Base-by-base conservation (phyloP, 2,888 invertebrate genomes). In the Cheilosia impressa region DNA sequence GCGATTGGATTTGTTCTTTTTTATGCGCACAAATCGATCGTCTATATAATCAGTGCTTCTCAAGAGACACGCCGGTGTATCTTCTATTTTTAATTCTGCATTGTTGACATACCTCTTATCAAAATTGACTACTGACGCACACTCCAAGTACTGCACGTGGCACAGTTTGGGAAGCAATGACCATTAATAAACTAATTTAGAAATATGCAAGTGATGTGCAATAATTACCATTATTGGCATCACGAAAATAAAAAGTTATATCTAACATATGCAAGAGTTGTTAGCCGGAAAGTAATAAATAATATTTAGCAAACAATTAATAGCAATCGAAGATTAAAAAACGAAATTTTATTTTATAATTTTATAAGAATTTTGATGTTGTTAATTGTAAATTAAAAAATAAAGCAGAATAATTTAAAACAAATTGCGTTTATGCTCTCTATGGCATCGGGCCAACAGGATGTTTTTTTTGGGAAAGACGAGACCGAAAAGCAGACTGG, bases 321-420 rank as follows among this genome's bases (percentile, higher is more conserved):
- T 43, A 78, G 52, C 17, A 22, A 65, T 69, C 53, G 38, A 85
- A 85, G 24, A 63, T 63, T 34, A 50, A 31, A 69, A 65, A 22
- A 38, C 19, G 38, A 4, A 75, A 78, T 68, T 63, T 68, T 78
- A 57, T 78, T 78, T 76, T 73, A 50, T 87, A 77, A 82, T 78
- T 78, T 82, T 82, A 57, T 87, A 87, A 87, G 77, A 63, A 69
- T 73, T 76, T 87, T 78, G 77, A 87, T 82, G 87, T 82, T 87
- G 77, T 82, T 87, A 78, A 87, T 68, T 87, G 81, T 87, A 78
- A 68, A 87, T 77, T 77, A 75, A 75, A 72, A 72, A 84, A 82
- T 83, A 85, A 71, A 85, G 73, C 50, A 24, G 50, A 71, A 55
- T 85, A 85, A 80, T 80, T 80, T 68, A 73, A 85, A 81, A 66